Base-by-base conservation (phyloP, 2,888 invertebrate genomes). In the Serripes groenlandicus region DNA sequence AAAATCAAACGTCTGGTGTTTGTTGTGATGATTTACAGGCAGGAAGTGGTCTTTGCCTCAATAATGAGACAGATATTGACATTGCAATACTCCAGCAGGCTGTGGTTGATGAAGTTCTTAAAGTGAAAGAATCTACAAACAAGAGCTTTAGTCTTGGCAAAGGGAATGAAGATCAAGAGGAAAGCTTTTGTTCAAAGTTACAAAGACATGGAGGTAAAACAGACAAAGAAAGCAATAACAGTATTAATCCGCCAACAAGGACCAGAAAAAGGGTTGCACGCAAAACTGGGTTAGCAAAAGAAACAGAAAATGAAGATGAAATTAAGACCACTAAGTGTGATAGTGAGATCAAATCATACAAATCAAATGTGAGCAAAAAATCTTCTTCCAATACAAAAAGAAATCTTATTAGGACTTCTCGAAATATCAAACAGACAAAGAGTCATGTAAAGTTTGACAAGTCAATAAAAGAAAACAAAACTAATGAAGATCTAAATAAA, bases 1-100 rank as follows among this genome's bases (percentile, higher is more conserved):
- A 62, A 37, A 75, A 76, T 18, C 9, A n/a, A 3, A 2, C 49
- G 2, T 49, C 49, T 2, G 15, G 2, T 21, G 15, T 5, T 7
- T 7, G 42, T 49, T 21, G 15, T 49, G 7, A 49, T 49, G 49
- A 49, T 1, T 3, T 21, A 21, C 18, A 49, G 2, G 49, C 21
- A 2, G 2, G 2, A 21, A 49, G 21, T 49, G 49, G 7, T 21
- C 49, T 49, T 49, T 2, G 18, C 15, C 18, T 18, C 64, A 1
- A 64, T 15, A 30, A 18, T 18, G 3, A 28, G 18, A 18, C 30
- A n/a, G 64, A 64, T 21, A 2, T 21, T 28, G 30, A 30, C 32
- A 64, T 49, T 49, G n/a, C n/a, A 58, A 23, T 9, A 58, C 64
- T 28, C 64, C 15, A 64, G 32, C 64, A 58, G 58, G 23, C 23